Evolutionary conservation across 2,888 invertebrate genomes (phyloP).

Genomic region (Spilosoma lubricipeda): DNA sequence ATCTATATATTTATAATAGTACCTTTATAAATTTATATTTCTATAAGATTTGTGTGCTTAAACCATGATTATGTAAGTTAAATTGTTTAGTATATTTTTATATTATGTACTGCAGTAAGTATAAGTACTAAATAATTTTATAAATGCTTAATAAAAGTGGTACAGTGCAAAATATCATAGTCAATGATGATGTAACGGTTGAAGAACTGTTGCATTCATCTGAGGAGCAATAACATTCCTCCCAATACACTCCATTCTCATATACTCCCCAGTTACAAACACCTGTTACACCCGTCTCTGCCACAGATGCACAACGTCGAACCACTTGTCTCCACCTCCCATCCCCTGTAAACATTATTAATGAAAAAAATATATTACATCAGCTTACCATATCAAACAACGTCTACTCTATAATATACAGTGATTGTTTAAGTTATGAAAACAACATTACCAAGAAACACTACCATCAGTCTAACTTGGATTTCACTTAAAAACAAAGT

Average conservation of each 20-base stretch:
- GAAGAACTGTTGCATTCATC: conserved; percentile 92
- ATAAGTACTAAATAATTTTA: conserved; percentile 35
- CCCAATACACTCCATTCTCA: conserved; percentile 98
- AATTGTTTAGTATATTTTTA: neutral
- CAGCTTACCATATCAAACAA: neutral
- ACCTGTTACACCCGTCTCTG: conserved; percentile 96
- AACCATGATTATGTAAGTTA: neutral
- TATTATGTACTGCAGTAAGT: neutral
- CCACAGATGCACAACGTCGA: conserved; percentile 94
- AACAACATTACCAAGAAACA: neutral
- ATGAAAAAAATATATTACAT: neutral
- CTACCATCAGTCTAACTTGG: neutral
- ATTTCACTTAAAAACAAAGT: neutral
- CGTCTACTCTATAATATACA: neutral
- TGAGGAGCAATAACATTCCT: conserved; percentile 97
- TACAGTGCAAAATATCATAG: conserved; percentile 50
- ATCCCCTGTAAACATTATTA: conserved; percentile 90
- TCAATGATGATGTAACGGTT: conserved; percentile 57
- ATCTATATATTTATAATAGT: neutral
- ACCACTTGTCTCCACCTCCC: conserved; percentile 97
- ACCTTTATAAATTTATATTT: neutral
- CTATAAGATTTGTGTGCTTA: neutral
- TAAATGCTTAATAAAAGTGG: conserved; percentile 29
- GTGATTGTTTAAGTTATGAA: neutral
- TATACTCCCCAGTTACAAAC: conserved; percentile 99